Percentiles rank a stretch among this genome's conserved stretches.
Evolutionary conservation across 2,888 invertebrate species (phyloP).

Genomic region (Gandaritis pyraliata): DNA sequence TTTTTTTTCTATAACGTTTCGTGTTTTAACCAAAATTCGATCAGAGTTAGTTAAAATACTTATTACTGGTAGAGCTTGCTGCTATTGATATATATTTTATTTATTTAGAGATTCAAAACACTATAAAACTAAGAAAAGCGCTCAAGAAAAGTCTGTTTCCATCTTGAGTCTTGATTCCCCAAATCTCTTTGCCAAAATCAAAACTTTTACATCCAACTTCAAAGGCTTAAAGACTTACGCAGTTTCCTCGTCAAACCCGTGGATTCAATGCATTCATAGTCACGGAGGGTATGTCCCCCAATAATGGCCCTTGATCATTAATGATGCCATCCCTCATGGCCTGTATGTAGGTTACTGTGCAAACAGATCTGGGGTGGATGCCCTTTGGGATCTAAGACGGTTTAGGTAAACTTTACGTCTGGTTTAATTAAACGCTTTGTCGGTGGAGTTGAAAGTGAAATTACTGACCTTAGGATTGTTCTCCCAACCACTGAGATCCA

Average conservation of each 20-base stretch:
- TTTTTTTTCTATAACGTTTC: slow-evolving; percentile 54
- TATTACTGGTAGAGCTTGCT: not conserved
- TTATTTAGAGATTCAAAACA: no score
- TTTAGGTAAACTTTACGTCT: slow-evolving; percentile 55
- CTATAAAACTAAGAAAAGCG: not conserved
- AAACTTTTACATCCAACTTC: slow-evolving; percentile 39
- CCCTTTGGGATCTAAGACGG: slow-evolving; percentile 59
- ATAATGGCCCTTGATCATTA: slow-evolving; percentile 79
- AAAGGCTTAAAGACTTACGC: slow-evolving; percentile 56
- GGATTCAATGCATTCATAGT: slow-evolving; percentile 76
- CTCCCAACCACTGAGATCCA: no score
- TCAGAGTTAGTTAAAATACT: slow-evolving; percentile 3
- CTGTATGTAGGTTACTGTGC: slow-evolving; percentile 83
- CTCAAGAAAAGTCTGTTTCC: not conserved
- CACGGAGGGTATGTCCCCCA: slow-evolving; percentile 76
- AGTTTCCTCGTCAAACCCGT: slow-evolving; percentile 46
- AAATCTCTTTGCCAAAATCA: slow-evolving; percentile 22
- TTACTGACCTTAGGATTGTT: slow-evolving; percentile 21
- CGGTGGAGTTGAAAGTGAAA: slow-evolving; percentile 29
- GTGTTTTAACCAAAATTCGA: slow-evolving; percentile 43
- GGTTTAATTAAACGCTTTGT: slow-evolving; percentile 53
- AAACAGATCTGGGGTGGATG: slow-evolving; percentile 76
- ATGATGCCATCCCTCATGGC: slow-evolving; percentile 79
- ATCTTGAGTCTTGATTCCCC: not conserved
- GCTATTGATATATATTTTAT: no score